Conservation (phyloP, 23 tunicate species). For the Trididemnum miniatum region DNA sequence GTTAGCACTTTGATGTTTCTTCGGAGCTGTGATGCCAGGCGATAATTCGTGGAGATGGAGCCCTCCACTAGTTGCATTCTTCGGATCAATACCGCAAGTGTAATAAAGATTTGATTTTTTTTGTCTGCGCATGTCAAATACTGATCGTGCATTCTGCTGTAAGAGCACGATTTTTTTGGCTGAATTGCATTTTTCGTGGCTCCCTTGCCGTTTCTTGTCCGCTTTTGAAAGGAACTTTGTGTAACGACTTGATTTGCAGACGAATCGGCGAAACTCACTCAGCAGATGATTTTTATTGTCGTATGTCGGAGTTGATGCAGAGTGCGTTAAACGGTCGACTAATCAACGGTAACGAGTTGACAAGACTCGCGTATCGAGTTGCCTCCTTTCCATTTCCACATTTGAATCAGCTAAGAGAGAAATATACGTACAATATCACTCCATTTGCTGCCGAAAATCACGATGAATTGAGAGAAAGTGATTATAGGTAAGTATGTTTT, state of each 20-base stretch:
- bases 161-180: too few relatives aligned
- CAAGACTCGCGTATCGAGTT: conserved; percentile 60
- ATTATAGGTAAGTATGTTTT: not conserved
- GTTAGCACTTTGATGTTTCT: too few relatives aligned
- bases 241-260: conserved; percentile 25
- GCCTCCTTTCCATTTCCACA: conserved; percentile 81
- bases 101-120: too few relatives aligned
- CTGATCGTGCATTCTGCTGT: too few relatives aligned
- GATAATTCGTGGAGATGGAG: too few relatives aligned
- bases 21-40: too few relatives aligned
- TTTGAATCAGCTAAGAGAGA: conserved; percentile 75
- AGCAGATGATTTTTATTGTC: conserved; percentile 87
- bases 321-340: conserved; percentile 66
- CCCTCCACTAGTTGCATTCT: too few relatives aligned
- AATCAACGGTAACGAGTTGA: conserved; percentile 65
- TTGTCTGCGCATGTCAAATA: too few relatives aligned
- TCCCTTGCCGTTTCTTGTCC: too few relatives aligned
- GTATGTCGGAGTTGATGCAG: conserved; percentile 75
- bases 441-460: conserved; percentile 80
- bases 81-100: too few relatives aligned
- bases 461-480: conserved; percentile 13
- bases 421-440: conserved; percentile 93
- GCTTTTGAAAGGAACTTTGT: too few relatives aligned
- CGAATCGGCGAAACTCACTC: conserved; percentile 58
- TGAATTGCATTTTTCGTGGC: too few relatives aligned